phyloP scores from a whole-genome alignment of 2,113 vertebrate genomes.

The Labeo rohita region DNA sequence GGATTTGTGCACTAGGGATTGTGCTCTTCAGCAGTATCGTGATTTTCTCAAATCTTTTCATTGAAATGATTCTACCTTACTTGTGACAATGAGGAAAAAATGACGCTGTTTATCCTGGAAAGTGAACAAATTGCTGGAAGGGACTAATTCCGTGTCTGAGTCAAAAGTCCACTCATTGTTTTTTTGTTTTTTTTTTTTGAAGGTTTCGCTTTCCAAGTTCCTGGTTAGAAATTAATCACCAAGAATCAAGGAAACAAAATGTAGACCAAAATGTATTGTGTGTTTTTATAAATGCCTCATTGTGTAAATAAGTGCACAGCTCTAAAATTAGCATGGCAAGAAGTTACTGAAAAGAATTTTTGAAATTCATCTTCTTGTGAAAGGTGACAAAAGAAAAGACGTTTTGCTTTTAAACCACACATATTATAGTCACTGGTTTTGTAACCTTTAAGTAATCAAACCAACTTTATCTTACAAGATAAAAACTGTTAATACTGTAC shows the following conservation, averaged over 20 bases:
- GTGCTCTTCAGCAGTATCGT: neutral
- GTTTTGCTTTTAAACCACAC: neutral
- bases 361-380: neutral
- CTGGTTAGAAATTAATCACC: slow-evolving; percentile 15
- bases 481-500: neutral
- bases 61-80: neutral
- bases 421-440: neutral
- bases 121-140: neutral
- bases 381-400: neutral
- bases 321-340: neutral
- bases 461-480: neutral
- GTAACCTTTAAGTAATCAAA: neutral
- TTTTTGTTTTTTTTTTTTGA: neutral
- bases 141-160: neutral
- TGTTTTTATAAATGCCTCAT: neutral
- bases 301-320: neutral
- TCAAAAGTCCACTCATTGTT: neutral
- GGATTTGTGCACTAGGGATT: neutral
- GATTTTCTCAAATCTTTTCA: neutral
- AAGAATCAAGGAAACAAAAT: neutral
- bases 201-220: slow-evolving; percentile 21
- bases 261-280: neutral
- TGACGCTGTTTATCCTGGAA: neutral
- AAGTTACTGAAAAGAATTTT: neutral
- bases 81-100: neutral